Evolutionary conservation across 1,140 invertebrate species (phyloP), one percentile per base, ranked within the genome.

Genomic region (Harpegnathos saltator): DNA sequence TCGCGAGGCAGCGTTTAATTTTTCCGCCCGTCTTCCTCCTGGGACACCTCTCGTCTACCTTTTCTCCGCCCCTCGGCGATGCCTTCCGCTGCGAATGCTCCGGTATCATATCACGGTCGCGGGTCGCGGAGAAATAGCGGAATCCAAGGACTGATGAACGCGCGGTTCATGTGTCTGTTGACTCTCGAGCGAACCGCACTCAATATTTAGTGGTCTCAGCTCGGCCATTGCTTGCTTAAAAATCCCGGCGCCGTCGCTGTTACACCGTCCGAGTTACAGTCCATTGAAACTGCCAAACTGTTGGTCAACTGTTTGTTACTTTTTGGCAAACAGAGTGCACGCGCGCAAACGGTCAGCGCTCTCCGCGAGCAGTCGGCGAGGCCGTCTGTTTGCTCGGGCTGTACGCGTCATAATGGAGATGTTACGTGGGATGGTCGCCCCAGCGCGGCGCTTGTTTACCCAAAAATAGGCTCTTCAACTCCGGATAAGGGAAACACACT

Each of bases 261-360:
- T n/a, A n/a, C 22, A 15, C 38, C 1, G n/a, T 29, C 1, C 22
- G 11, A 22, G 12, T 65, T 11, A 38, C 33, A 29, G 11, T 26
- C 33, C 22, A 73, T 29, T 1, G 26, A 63, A 75, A 63, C 29
- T n/a, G 29, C 29, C 19, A 11, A 68, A 68, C 19, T 63, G 29
- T 44, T 38, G 62, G 33, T 38, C 62, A 48, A 66, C 33, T 73
- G 62, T 65, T 73, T 58, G 22, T n/a, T 75, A 74, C 38, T 63
- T 75, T 75, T 65, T 29, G 29, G 15, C 44, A 77, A 77, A 65
- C n/a, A 52, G 12, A 54, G 15, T 54, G 14, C 11, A 15, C 14
- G 33, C 14, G 11, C 11, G 29, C 33, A 52, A 50, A 24, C 12
- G n/a, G 22, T 44, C 44, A 22, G 15, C 14, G 29, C 29, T 33